Evolutionary conservation across 1,140 invertebrate species (phyloP).

Genomic region (Drosophila equinoxialis): DNA sequence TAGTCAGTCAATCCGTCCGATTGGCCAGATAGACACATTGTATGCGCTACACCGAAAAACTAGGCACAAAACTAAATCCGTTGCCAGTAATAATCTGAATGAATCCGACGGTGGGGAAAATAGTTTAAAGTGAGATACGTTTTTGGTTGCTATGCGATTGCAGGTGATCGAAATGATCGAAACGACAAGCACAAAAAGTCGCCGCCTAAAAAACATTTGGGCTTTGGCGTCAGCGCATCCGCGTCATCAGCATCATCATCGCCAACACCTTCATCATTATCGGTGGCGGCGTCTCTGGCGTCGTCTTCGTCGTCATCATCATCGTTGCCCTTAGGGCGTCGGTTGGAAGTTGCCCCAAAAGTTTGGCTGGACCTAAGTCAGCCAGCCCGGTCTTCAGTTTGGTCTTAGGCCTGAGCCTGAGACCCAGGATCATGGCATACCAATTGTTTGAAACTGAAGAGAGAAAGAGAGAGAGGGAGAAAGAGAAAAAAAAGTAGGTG

Average conservation of each 20-base stretch:
- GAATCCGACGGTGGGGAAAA: no score
- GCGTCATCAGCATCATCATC: constrained; percentile 77
- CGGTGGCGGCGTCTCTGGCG: constrained; percentile 52
- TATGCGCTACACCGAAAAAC: constrained; percentile 48
- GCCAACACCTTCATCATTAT: constrained; percentile 80
- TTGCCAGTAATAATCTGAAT: no score
- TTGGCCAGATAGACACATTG: constrained; percentile 26
- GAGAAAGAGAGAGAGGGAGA: no score
- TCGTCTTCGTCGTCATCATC: constrained; percentile 15
- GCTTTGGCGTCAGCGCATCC: constrained; percentile 56
- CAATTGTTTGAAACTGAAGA: constrained; percentile 12
- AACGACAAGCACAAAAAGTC: no score
- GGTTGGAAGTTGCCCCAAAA: constrained; percentile 5
- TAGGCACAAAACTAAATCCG: no score
- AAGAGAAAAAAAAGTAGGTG: constrained; percentile 63
- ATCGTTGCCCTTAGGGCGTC: constrained; percentile 26
- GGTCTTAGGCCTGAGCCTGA: neutral
- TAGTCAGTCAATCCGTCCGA: constrained; percentile 31
- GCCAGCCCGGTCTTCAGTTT: neutral
- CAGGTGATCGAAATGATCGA: no score
- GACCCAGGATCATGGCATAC: constrained; percentile 15
- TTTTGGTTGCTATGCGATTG: no score
- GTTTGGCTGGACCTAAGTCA: neutral
- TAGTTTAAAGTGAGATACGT: no score
- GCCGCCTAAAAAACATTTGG: constrained; percentile 7